A percentile compares a stretch with the other conserved stretches of the same genome.
Conservation (phyloP, 2,888 invertebrate genomes). For the Gnatocerus cornutus region DNA sequence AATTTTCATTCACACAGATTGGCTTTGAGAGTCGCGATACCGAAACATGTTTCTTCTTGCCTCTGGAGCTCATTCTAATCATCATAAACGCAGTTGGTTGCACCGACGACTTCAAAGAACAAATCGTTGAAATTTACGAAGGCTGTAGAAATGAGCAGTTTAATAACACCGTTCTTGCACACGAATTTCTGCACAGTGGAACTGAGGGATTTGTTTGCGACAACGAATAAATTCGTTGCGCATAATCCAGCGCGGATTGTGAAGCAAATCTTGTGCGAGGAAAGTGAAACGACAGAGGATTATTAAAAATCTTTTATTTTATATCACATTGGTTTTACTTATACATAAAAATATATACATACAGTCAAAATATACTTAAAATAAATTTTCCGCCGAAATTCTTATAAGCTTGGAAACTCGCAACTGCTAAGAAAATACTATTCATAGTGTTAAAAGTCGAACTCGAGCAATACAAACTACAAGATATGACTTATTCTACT, state of each 20-base stretch:
- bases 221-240: conserved; percentile 59
- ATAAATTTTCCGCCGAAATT: too few relatives aligned
- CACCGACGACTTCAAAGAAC: conserved; percentile 63
- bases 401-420: neutral
- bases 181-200: conserved; percentile 63
- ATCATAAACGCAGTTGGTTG: conserved; percentile 64
- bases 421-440: neutral
- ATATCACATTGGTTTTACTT: conserved; percentile 47
- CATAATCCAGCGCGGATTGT: conserved; percentile 59
- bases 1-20: conserved; percentile 55
- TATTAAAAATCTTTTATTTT: conserved; percentile 46
- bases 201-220: conserved; percentile 58
- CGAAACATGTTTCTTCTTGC: conserved; percentile 59
- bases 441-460: conserved; percentile 7
- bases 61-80: conserved; percentile 62
- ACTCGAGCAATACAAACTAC: conserved; percentile 15
- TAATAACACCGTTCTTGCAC: conserved; percentile 62
- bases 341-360: conserved; percentile 43
- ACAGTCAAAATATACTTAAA: conserved; percentile 40
- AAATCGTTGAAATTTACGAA: conserved; percentile 61
- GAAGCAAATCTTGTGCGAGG: conserved; percentile 27
- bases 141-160: conserved; percentile 59
- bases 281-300: conserved; percentile 5
- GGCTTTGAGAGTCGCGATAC: conserved; percentile 50
- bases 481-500: conserved; percentile 22